These are phyloP conservation scores for Chaetophractus vellerosus DNA, from an alignment of 2,797 vertebrate genomes.

Conservation along the genomic window DNA sequence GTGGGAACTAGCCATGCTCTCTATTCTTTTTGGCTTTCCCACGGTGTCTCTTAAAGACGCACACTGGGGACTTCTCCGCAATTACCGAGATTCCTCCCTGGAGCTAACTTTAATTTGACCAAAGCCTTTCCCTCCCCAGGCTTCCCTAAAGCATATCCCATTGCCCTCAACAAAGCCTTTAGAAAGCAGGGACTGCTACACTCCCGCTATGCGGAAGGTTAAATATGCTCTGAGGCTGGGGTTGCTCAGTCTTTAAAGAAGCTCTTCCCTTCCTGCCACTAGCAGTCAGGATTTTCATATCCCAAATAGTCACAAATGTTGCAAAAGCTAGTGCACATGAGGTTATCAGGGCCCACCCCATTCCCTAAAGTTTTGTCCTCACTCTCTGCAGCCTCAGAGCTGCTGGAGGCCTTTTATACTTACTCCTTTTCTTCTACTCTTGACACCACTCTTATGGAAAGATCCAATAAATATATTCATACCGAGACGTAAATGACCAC, in stretches of 20 bases:
- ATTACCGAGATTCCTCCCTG: background rate
- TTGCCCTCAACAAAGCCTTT: background rate
- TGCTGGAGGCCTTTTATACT: background rate
- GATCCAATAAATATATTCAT: background rate
- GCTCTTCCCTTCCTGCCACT: background rate
- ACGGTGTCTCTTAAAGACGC: background rate
- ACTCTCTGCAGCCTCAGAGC: background rate
- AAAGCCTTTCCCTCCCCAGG: background rate
- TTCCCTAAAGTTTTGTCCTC: background rate
- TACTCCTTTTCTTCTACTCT: background rate
- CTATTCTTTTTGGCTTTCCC: background rate
- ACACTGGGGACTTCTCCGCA: background rate
- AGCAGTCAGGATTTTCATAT: background rate
- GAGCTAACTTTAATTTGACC: background rate
- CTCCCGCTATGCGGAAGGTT: background rate
- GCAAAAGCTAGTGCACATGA: background rate
- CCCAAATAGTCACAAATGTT: background rate
- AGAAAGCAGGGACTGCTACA: background rate
- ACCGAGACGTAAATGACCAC: background rate
- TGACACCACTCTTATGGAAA: background rate
- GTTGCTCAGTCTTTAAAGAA: background rate
- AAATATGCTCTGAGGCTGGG: background rate
- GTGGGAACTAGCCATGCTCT: background rate
- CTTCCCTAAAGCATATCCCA: background rate
- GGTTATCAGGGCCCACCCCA: background rate